Evolutionary conservation across 2,113 vertebrate species (phyloP).

Genomic region (Rhadina sibilatrix): DNA sequence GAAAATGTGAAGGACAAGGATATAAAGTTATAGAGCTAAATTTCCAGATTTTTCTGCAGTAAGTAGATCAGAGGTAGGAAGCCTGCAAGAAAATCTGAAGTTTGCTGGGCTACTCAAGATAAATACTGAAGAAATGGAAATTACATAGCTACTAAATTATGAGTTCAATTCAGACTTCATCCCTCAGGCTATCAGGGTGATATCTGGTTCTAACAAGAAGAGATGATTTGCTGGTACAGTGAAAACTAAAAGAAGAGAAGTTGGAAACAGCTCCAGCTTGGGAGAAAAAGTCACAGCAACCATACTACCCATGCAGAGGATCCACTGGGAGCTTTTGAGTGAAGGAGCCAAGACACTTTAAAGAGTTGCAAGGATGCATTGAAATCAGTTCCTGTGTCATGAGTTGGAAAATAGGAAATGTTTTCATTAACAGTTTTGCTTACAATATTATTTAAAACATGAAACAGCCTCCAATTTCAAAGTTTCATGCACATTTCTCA

Average conservation of each 20-base stretch:
- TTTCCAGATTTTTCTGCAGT: background rate
- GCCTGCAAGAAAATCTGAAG: background rate
- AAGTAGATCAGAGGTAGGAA: background rate
- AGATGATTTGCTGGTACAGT: background rate
- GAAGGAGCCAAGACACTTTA: background rate
- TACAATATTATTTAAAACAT: background rate
- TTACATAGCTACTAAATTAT: background rate
- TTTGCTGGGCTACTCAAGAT: background rate
- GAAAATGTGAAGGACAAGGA: background rate
- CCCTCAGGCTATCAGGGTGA: background rate
- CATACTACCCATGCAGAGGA: background rate
- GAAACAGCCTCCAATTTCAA: slow-evolving; percentile 15
- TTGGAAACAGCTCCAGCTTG: background rate
- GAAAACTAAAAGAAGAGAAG: background rate
- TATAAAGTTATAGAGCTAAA: background rate
- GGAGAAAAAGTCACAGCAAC: background rate
- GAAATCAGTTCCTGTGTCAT: background rate
- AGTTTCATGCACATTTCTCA: background rate
- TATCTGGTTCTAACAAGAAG: background rate
- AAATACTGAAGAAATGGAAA: background rate
- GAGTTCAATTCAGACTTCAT: background rate
- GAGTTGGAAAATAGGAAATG: background rate
- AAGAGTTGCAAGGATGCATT: background rate
- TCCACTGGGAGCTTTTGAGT: background rate
- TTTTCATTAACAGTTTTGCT: slow-evolving; percentile 23